These are phyloP conservation scores for Chaenogobius annularis DNA, from an alignment of 2,113 vertebrate species.

Conservation along the genomic window DNA sequence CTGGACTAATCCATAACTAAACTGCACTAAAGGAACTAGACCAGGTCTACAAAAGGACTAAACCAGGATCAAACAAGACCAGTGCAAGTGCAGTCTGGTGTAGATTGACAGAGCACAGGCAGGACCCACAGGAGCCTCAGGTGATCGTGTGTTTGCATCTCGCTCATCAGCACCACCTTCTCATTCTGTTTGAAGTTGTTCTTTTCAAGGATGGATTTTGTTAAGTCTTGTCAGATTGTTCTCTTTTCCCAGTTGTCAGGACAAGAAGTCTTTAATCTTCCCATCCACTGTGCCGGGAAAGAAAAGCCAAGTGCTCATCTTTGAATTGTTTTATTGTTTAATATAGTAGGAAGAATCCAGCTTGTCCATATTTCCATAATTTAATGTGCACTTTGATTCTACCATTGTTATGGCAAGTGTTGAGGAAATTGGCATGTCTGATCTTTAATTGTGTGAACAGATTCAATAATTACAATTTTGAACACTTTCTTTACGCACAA, in stretches of 20 bases:
- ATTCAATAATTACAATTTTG: conserved; percentile 35
- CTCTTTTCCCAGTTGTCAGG: conserved; percentile 65
- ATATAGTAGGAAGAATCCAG: conserved; percentile 44
- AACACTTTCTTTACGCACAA: conserved; percentile 14
- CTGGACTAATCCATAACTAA: not conserved
- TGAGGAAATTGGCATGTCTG: conserved; percentile 45
- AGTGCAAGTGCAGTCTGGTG: not conserved
- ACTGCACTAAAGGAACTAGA: not conserved
- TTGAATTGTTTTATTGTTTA: conserved; percentile 11
- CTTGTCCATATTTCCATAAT: conserved; percentile 50
- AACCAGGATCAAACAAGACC: not conserved
- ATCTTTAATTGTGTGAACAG: conserved; percentile 42
- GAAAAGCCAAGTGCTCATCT: conserved; percentile 46
- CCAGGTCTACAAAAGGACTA: not conserved
- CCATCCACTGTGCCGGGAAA: conserved; percentile 44
- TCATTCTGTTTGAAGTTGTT: conserved; percentile 66
- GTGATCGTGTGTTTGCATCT: conserved; percentile 49
- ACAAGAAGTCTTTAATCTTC: conserved; percentile 71
- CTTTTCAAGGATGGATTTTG: conserved; percentile 54
- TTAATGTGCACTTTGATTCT: conserved; percentile 43
- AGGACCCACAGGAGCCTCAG: conserved; percentile 33
- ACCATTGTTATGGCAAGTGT: conserved; percentile 33
- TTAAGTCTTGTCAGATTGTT: conserved; percentile 67
- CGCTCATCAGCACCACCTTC: conserved; percentile 52
- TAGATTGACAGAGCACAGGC: conserved; percentile 29